Conservation (phyloP, 2,888 invertebrate genomes). For the Cecidostiba fungosa region DNA sequence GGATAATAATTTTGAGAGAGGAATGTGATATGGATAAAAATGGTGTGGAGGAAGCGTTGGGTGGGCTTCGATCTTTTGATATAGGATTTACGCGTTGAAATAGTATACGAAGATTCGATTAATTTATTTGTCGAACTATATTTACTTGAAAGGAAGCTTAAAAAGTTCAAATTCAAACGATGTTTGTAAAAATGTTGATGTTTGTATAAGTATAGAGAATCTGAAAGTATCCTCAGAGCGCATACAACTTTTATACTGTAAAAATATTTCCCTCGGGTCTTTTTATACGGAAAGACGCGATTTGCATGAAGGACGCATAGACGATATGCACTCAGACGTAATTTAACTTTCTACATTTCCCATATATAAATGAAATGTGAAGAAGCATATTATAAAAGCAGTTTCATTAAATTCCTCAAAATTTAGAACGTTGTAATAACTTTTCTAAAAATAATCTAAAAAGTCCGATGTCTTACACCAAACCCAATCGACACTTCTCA, state of each 20-base stretch:
- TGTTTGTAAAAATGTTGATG: no score
- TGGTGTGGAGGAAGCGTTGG: background rate
- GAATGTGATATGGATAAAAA: background rate
- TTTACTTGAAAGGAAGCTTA: background rate
- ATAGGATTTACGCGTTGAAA: no score
- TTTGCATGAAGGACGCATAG: conserved; percentile 25
- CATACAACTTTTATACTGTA: background rate
- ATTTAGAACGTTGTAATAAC: background rate
- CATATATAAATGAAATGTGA: background rate
- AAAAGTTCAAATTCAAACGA: background rate
- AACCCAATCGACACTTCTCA: background rate
- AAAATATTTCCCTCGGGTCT: conserved; percentile 10
- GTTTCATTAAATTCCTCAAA: background rate
- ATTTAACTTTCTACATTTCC: background rate
- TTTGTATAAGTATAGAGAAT: background rate
- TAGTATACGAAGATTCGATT: no score
- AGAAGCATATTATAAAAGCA: background rate
- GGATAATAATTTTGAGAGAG: background rate
- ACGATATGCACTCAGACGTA: background rate
- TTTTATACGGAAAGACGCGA: background rate
- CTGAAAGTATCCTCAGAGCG: background rate
- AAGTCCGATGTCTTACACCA: background rate
- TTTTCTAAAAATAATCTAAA: background rate
- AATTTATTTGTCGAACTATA: background rate
- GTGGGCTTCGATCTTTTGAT: no score